Evolutionary conservation across 1,140 invertebrate species (phyloP).

Genomic region (Bombus haemorrhoidalis): DNA sequence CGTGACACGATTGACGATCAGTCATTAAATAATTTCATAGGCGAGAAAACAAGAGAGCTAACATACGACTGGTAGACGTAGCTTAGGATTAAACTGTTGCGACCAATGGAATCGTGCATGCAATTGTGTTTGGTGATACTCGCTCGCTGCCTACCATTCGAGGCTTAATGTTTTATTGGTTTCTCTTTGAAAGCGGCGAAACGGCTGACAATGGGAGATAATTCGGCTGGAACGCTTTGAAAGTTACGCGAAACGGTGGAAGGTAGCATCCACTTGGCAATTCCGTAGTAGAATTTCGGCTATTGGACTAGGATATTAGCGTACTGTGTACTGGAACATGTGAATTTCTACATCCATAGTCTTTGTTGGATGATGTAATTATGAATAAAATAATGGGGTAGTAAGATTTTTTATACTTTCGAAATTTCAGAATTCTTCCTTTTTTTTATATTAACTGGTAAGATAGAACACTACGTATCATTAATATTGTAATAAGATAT

Average conservation of each 20-base stretch:
- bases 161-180: slow-evolving; percentile 17
- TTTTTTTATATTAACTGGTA: no score
- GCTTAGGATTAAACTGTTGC: slow-evolving; percentile 12
- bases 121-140: slow-evolving; percentile 14
- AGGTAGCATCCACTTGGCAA: not conserved
- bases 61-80: not conserved
- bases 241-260: not conserved
- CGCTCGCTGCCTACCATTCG: not conserved
- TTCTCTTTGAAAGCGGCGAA: not conserved
- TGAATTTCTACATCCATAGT: no score
- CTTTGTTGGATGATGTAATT: no score
- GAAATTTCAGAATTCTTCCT: no score
- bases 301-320: not conserved
- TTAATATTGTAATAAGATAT: no score
- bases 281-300: not conserved
- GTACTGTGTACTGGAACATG: no score
- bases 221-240: slow-evolving; percentile 13
- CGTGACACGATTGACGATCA: no score
- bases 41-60: not conserved
- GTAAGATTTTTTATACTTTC: no score
- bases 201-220: slow-evolving; percentile 2
- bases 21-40: slow-evolving; percentile 39
- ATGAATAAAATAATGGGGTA: no score
- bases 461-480: no score
- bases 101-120: not conserved